Base-by-base conservation (phyloP, 2,888 invertebrate species). In the Rapana venosa region DNA sequence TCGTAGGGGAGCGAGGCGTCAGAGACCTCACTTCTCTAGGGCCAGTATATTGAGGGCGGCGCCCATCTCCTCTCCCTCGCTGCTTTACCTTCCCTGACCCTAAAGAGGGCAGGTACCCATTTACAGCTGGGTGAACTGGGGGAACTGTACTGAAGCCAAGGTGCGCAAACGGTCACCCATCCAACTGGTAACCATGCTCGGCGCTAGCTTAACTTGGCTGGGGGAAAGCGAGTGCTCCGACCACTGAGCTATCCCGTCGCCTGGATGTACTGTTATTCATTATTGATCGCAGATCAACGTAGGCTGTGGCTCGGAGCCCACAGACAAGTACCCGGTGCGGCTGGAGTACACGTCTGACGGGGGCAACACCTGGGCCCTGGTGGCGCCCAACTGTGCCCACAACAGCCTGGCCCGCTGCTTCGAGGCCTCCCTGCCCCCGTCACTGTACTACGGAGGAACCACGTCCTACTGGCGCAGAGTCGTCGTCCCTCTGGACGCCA, bases 321-420 rank as follows among this genome's bases (percentile, higher is more conserved):
- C 93, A 5, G 91, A 93, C 58, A 94, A 94, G 66, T 94, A 95
- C 90, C 96, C 96, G n/a, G 95, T 96, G 8, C 91, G 94, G 8
- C 93, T 96, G 32, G 95, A 96, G 92, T 96, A 96, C 92, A 96
- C 96, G 0, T 92, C 94, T 20, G 95, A 96, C 92, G 94, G 94
- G 36, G 96, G 96, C 8, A 93, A 94, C 83, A 94, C 96, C 0
- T 96, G 96, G 96, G 91, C 93, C n/a, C 93, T 95, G 13, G 94
- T 96, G 35, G 95, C 95, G 5, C 92, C 94, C n/a, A 95, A 95
- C 91, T 95, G 95, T 92, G 94, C 93, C 0, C 92, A 94, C 22
- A 91, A 92, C 30, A 94, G 94, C 92, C 35, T 88, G 81, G 94
- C 95, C n/a, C 92, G 94, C 32, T 96, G 96, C 90, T 93, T 94